Base-by-base conservation (phyloP, 2,888 invertebrate species). In the Odontomyia ornata region DNA sequence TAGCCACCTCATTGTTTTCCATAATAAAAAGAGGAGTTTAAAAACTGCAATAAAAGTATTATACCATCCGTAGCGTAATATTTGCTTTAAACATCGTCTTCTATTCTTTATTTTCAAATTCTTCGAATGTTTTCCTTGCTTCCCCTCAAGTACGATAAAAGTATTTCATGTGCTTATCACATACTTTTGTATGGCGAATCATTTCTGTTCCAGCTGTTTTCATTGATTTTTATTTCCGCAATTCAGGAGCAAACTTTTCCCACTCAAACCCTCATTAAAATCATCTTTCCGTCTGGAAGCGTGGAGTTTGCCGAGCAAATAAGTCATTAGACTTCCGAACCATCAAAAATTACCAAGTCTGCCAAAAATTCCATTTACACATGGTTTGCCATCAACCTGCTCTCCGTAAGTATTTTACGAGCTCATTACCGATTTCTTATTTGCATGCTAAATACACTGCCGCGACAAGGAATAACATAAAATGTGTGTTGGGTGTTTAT, bases 401-500 rank as follows among this genome's bases (percentile, higher is more conserved):
- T 23, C n/a, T 18, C 13, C 60, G 28, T 47, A 69, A 69, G 69
- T 47, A 69, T 30, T 69, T 69, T 69, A 69, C 69, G 46, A 69
- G 46, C 69, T 69, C 69, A 69, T 69, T 69, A 69, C 69, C 28
- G 69, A 69, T 69, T 65, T 65, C 65, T 65, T 65, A 65, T 65
- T 46, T 47, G 69, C 46, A 47, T 69, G 69, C 36, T 9, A 36
- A 36, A 36, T 36, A 36, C 36, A 9, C 36, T 36, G 36, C 67
- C 67, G 18, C 47, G 27, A 15, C 25, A 25, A 11, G 27, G 27
- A 46, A 21, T 47, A 47, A 69, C n/a, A 69, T 23, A 15, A 46
- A 69, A 69, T 69, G 69, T 69, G 21, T 69, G 46, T 47, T 69
- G 28, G 30, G 25, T 47, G 69, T 60, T 60, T 25, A 60, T 60